Conservation (phyloP, 1,140 invertebrate species). For the Neuroterus valhalla region DNA sequence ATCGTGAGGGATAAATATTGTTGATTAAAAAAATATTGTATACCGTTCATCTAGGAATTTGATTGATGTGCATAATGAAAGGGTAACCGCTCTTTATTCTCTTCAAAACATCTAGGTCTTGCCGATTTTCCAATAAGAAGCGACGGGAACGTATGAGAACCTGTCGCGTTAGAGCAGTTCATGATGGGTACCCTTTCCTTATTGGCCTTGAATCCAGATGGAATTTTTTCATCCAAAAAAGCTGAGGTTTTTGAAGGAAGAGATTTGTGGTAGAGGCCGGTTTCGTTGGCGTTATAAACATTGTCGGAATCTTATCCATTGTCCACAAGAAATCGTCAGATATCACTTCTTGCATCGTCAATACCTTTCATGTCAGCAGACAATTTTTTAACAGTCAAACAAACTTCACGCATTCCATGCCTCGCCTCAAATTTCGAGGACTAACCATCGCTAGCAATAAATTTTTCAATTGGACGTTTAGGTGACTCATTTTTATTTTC, state of each 20-base stretch:
- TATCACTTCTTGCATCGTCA: constrained; percentile 5
- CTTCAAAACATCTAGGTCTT: constrained; percentile 54
- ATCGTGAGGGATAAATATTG: too few relatives aligned
- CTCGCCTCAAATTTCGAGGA: constrained; percentile 49
- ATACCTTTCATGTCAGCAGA: constrained; percentile 33
- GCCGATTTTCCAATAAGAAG: constrained; percentile 55
- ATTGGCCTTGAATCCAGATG: constrained; percentile 45
- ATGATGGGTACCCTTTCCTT: constrained; percentile 65
- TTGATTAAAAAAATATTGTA: too few relatives aligned
- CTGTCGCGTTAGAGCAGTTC: constrained; percentile 52
- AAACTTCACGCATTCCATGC: constrained; percentile 48
- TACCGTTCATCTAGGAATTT: constrained; percentile 55
- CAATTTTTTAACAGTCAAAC: constrained; percentile 45
- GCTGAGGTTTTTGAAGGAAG: constrained; percentile 46
- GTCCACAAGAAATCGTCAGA: constrained; percentile 18
- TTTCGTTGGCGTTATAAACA: constrained; percentile 58
- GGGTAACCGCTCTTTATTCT: constrained; percentile 37
- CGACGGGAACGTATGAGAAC: constrained; percentile 49
- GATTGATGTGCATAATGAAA: constrained; percentile 45
- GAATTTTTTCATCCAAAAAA: constrained; percentile 37
- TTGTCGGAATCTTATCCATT: constrained; percentile 36
- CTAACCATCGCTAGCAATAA: constrained; percentile 49
- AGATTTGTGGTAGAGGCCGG: constrained; percentile 50
- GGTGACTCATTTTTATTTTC: too few relatives aligned
- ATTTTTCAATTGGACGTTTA: constrained; percentile 18